phyloP scores from a whole-genome alignment of 37 sponge, comb jelly and placozoan species.

The Bolinopsis microptera region DNA sequence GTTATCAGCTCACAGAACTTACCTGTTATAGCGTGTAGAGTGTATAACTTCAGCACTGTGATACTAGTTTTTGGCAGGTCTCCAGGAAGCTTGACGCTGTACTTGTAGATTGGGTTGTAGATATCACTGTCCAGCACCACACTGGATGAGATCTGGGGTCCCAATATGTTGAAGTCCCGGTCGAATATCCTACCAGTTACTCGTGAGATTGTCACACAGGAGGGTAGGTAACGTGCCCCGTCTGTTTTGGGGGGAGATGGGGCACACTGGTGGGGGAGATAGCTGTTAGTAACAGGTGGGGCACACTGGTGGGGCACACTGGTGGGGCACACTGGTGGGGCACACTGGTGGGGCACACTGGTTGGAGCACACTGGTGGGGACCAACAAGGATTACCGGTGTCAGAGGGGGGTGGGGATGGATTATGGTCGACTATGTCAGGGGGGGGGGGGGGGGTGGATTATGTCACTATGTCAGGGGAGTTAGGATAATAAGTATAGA shows the following conservation, averaged over 20 bases:
- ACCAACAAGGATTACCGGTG: too few relatives aligned
- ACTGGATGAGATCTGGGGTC: slow-evolving; percentile 33
- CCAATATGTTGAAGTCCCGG: slow-evolving; percentile 15
- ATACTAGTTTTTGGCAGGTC: not conserved
- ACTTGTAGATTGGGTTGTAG: slow-evolving; percentile 60
- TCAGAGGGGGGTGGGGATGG: too few relatives aligned
- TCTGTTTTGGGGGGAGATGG: too few relatives aligned
- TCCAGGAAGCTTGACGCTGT: slow-evolving; percentile 46
- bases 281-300: not conserved
- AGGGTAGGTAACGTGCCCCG: slow-evolving; percentile 45
- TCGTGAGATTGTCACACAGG: slow-evolving; percentile 56
- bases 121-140: slow-evolving; percentile 49
- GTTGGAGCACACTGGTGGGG: too few relatives aligned
- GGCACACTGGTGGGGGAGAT: not conserved
- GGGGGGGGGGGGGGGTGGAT: too few relatives aligned
- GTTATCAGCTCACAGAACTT: too few relatives aligned
- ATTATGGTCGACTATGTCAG: too few relatives aligned
- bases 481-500: too few relatives aligned
- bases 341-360: too few relatives aligned
- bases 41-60: slow-evolving; percentile 21
- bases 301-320: not conserved
- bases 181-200: slow-evolving; percentile 43
- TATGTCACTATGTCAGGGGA: too few relatives aligned
- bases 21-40: slow-evolving; percentile 9
- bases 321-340: not conserved